These are phyloP conservation scores for Tholera decimalis DNA, from an alignment of 2,888 invertebrate genomes.

Conservation along the genomic window DNA sequence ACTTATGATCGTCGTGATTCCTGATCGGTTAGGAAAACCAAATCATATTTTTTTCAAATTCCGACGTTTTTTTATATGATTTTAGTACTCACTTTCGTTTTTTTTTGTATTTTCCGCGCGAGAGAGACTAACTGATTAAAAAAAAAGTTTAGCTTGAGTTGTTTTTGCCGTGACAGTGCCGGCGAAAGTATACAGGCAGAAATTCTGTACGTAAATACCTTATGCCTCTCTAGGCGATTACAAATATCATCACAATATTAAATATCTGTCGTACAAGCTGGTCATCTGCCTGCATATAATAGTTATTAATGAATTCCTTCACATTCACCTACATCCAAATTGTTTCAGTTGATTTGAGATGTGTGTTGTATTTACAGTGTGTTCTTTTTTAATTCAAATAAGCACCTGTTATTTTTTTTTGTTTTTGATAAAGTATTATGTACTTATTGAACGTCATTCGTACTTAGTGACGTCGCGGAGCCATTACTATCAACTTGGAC, in stretches of 20 bases:
- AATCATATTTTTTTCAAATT: not conserved
- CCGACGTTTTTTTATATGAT: slow-evolving; percentile 24
- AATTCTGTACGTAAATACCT: not conserved
- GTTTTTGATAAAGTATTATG: slow-evolving; percentile 65
- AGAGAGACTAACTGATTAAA: not conserved
- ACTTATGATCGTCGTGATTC: slow-evolving; percentile 21
- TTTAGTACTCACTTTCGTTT: too few relatives aligned
- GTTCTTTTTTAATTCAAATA: slow-evolving; percentile 41
- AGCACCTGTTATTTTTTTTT: slow-evolving; percentile 40
- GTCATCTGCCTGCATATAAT: slow-evolving; percentile 8
- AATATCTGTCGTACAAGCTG: not conserved
- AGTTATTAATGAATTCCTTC: slow-evolving; percentile 14
- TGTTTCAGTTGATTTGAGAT: slow-evolving; percentile 57
- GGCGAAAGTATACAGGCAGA: not conserved
- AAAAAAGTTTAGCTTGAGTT: too few relatives aligned
- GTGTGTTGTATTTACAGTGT: slow-evolving; percentile 65
- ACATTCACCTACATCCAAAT: slow-evolving; percentile 38
- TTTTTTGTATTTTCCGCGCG: too few relatives aligned
- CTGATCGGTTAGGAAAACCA: not conserved
- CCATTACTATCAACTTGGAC: slow-evolving; percentile 42
- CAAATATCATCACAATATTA: slow-evolving; percentile 40
- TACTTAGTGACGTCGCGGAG: slow-evolving; percentile 67
- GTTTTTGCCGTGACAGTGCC: too few relatives aligned
- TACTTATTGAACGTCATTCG: slow-evolving; percentile 71
- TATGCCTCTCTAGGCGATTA: not conserved